Evolutionary conservation across 2,113 vertebrate genomes (phyloP), one percentile per base, ranked within the genome.

Genomic region (Protobothrops flavoviridis): DNA sequence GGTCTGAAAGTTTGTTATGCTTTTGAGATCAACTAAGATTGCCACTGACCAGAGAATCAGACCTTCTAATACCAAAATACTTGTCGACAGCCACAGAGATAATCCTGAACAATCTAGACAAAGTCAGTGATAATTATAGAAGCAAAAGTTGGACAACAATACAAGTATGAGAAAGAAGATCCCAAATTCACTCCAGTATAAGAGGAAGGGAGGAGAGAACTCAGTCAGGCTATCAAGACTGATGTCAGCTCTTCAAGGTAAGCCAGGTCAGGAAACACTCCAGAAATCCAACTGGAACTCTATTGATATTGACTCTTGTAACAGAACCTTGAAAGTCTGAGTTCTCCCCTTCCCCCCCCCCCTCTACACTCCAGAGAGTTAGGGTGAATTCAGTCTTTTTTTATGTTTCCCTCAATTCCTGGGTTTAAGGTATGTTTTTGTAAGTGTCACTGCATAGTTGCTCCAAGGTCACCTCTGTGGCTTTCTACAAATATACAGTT

Each of bases 11-110:
- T 81, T 81, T 81, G 33, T 20, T 81, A 81, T 8, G 5, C 6
- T 8, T 81, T 81, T 81, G 69, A 20, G 69, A 39, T 81, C 33
- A 81, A 20, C 69, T 81, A 43, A 43, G 33, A 81, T 81, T 81
- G 33, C 74, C 74, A 21, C 33, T 81, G 33, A 81, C 33, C 74
- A 43, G 33, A 81, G 20, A 20, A 1, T 3, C 13, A 89, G 12
- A n/a, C 6, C 43, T 91, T 5, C 26, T 24, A 87, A 20, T 69
- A 29, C 1, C 92, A 94, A 94, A 91, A 88, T 94, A 93, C 94
- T 91, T 81, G 2, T 21, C 20, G 33, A 43, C 6, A 43, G 17
- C 2, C 17, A 81, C 7, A 21, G 33, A 81, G 1, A 81, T 43
- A 39, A 81, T 39, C 33, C 20, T 81, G 33, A 39, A 39, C 33